Evolutionary conservation across 2,888 invertebrate genomes (phyloP).

Genomic region (Scaptomyza tumidula): DNA sequence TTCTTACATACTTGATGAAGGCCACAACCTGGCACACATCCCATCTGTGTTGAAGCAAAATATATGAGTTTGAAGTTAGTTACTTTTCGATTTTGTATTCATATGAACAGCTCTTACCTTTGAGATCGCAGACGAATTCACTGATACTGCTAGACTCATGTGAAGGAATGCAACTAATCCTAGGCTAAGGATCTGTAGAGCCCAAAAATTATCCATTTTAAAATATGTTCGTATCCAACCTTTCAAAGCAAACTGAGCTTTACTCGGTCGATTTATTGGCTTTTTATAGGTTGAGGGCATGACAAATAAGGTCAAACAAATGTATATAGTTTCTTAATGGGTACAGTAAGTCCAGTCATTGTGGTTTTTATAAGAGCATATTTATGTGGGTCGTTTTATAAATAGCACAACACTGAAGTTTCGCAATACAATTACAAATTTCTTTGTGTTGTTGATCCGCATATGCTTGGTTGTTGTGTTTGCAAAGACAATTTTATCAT

Average conservation of each 20-base stretch:
- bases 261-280: not conserved
- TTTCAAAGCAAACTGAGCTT: slow-evolving; percentile 5
- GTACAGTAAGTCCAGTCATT: not conserved
- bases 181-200: not conserved
- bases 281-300: slow-evolving; percentile 8
- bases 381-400: not conserved
- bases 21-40: too few relatives aligned
- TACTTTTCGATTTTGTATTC: too few relatives aligned
- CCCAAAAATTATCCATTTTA: not conserved
- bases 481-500: too few relatives aligned
- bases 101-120: not conserved
- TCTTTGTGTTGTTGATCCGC: too few relatives aligned
- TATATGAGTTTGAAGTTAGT: too few relatives aligned
- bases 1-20: too few relatives aligned
- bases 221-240: too few relatives aligned
- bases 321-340: not conserved
- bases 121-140: not conserved
- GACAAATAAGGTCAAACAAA: too few relatives aligned
- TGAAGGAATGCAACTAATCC: slow-evolving; percentile 4
- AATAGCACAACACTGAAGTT: not conserved
- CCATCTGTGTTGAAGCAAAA: too few relatives aligned
- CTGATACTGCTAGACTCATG: not conserved
- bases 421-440: too few relatives aligned
- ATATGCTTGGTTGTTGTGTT: too few relatives aligned
- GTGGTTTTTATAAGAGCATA: not conserved